phyloP scores from a whole-genome alignment of 2,888 invertebrate species.

The Allacma fusca region DNA sequence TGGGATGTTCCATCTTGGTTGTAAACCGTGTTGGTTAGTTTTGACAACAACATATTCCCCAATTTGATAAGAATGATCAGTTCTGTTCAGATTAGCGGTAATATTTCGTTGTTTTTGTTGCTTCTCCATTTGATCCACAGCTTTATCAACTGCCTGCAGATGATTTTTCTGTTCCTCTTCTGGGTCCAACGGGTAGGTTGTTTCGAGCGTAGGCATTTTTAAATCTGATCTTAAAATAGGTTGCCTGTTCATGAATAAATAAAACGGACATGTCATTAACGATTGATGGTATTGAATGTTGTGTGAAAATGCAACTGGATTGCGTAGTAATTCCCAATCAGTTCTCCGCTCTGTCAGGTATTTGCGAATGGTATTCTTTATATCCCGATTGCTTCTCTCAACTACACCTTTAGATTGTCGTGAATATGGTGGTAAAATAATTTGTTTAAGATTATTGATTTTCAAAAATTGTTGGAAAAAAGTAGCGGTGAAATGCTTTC shows the following conservation, averaged over 20 bases:
- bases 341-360: background rate
- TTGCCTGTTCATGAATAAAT: background rate
- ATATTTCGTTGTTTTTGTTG: background rate
- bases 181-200: too few relatives aligned
- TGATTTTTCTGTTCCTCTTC: too few relatives aligned
- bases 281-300: conserved; percentile 13
- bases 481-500: background rate
- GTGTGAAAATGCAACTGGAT: background rate
- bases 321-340: background rate
- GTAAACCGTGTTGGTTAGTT: conserved; percentile 3
- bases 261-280: background rate
- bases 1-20: background rate
- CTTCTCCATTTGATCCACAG: background rate
- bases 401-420: background rate
- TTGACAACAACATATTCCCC: conserved; percentile 3
- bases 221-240: background rate
- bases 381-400: background rate
- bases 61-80: background rate
- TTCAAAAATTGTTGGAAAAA: background rate
- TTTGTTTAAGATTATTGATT: too few relatives aligned
- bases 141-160: background rate
- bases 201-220: background rate
- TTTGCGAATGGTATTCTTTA: conserved; percentile 4
- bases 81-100: background rate
- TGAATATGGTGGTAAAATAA: too few relatives aligned